Evolutionary conservation across 2,113 vertebrate genomes (phyloP).

Genomic region (Eira barbara): DNA sequence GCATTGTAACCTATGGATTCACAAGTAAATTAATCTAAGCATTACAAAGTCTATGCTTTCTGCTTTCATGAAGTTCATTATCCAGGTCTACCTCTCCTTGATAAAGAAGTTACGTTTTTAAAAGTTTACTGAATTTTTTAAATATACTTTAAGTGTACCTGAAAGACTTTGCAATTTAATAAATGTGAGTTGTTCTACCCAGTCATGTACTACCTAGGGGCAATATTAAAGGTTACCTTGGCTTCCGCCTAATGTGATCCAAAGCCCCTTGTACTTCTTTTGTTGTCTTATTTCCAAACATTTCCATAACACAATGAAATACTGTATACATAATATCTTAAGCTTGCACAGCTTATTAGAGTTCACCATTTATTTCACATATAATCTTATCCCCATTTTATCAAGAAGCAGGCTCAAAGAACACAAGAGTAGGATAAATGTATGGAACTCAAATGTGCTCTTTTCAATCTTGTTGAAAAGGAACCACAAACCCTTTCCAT

Average conservation of each 20-base stretch:
- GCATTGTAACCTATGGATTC: neutral
- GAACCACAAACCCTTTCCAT: neutral
- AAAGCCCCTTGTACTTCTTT: neutral
- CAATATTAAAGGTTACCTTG: neutral
- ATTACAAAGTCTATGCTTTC: neutral
- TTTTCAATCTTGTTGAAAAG: neutral
- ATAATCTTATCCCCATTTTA: neutral
- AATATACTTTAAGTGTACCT: neutral
- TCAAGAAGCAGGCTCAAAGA: conserved; percentile 16
- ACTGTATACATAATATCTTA: neutral
- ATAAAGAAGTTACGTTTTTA: neutral
- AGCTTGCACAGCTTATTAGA: neutral
- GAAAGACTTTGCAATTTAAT: neutral
- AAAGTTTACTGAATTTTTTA: neutral
- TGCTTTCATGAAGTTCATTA: conserved; percentile 19
- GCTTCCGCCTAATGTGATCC: neutral
- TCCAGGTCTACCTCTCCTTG: neutral
- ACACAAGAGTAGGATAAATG: neutral
- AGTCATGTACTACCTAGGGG: neutral
- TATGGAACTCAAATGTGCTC: neutral
- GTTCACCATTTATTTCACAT: neutral
- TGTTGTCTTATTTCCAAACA: conserved; percentile 22
- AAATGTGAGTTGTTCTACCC: neutral
- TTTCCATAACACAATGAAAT: neutral
- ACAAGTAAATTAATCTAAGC: conserved; percentile 16